A percentile compares a stretch with the other conserved stretches of the same genome.
Evolutionary conservation across 2,113 vertebrate species (phyloP).

Genomic region (Podilymbus podiceps): DNA sequence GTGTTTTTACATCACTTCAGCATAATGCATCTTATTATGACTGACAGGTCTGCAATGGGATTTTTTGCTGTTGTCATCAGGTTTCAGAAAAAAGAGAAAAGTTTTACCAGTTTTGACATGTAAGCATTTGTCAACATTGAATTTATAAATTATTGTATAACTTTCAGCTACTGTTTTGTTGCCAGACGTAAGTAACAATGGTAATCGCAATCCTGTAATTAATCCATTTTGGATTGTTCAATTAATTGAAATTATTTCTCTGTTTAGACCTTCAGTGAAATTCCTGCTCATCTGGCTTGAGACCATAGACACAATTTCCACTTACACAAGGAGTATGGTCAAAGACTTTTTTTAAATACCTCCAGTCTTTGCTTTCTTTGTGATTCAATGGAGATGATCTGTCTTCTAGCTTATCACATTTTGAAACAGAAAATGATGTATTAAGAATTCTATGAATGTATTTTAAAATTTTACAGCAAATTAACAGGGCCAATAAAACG

Average conservation of each 20-base stretch:
- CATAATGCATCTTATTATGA: conserved; percentile 56
- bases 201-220: conserved; percentile 36
- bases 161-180: conserved; percentile 42
- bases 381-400: not conserved
- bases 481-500: not conserved
- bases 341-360: not conserved
- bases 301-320: not conserved
- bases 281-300: not conserved
- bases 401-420: not conserved
- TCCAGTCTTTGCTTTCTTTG: not conserved
- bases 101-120: conserved; percentile 38
- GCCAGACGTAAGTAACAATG: conserved; percentile 36
- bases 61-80: conserved; percentile 50
- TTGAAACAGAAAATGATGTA: not conserved
- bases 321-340: not conserved
- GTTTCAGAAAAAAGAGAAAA: conserved; percentile 46
- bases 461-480: not conserved
- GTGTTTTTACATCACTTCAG: conserved; percentile 35
- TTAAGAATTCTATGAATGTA: not conserved
- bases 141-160: conserved; percentile 47
- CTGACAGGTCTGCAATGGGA: conserved; percentile 45
- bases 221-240: not conserved
- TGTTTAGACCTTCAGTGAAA: conserved; percentile 18
- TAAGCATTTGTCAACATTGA: conserved; percentile 40
- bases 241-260: conserved; percentile 39